Evolutionary conservation across 2,888 invertebrate species (phyloP).

Genomic region (Scaptomyza polygonia): DNA sequence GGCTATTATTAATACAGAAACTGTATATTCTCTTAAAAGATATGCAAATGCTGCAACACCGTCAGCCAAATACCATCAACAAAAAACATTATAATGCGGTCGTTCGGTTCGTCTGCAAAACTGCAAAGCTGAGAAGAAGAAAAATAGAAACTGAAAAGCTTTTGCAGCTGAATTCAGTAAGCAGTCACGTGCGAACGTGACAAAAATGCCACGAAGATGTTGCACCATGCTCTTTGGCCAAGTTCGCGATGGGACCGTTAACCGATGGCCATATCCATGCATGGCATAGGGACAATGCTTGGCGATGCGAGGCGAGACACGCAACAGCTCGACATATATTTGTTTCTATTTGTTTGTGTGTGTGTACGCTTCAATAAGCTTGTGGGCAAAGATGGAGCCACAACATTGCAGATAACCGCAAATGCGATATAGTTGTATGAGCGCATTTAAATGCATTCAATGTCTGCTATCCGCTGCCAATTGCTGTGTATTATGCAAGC

Average conservation of each 20-base stretch:
- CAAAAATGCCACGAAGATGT: slow-evolving; percentile 72
- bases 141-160: slow-evolving; percentile 30
- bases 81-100: slow-evolving; percentile 24
- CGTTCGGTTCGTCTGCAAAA: slow-evolving; percentile 2
- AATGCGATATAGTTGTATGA: slow-evolving; percentile 20
- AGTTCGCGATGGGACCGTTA: slow-evolving; percentile 17
- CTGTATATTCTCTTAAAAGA: neutral
- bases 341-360: slow-evolving; percentile 1
- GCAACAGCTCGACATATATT: slow-evolving; percentile 18
- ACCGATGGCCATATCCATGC: slow-evolving; percentile 39
- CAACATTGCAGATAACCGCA: slow-evolving; percentile 31
- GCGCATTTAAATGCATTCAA: slow-evolving; percentile 20
- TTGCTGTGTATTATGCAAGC: slow-evolving; percentile 35
- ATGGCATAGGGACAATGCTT: slow-evolving; percentile 17
- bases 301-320: too few relatives aligned
- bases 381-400: slow-evolving; percentile 10
- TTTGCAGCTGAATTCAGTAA: slow-evolving; percentile 52
- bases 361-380: slow-evolving; percentile 8
- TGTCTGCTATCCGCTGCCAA: slow-evolving; percentile 33
- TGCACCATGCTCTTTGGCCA: slow-evolving; percentile 42
- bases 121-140: slow-evolving; percentile 8
- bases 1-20: too few relatives aligned
- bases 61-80: neutral
- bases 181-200: slow-evolving; percentile 80
- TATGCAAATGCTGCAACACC: neutral